Evolutionary conservation across 2,797 vertebrate genomes (phyloP).

Genomic region (Sebastes cheni): DNA sequence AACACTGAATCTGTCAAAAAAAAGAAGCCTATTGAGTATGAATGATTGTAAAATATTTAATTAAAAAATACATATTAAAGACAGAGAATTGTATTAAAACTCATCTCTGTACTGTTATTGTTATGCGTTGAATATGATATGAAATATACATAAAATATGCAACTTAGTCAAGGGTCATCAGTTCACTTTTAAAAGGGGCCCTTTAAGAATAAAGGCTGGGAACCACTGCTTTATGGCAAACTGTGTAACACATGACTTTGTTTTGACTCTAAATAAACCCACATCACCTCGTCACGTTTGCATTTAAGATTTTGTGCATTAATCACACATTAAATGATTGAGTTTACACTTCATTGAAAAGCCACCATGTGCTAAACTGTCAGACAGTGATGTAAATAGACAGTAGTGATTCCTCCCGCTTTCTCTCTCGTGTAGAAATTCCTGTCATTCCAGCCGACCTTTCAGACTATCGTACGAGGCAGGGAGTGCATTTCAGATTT

Average conservation of each 20-base stretch:
- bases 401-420: neutral
- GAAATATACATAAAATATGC: too few relatives aligned
- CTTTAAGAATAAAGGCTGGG: too few relatives aligned
- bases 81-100: too few relatives aligned
- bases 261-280: neutral
- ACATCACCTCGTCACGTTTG: neutral
- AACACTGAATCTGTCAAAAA: too few relatives aligned
- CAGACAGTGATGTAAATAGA: conserved; percentile 25
- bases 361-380: conserved; percentile 13
- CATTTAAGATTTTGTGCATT: neutral
- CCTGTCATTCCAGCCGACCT: conserved; percentile 58
- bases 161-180: too few relatives aligned
- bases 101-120: too few relatives aligned
- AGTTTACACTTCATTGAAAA: neutral
- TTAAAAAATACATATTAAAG: too few relatives aligned
- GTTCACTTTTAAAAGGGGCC: too few relatives aligned
- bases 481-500: conserved; percentile 15
- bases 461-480: neutral
- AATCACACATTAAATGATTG: neutral
- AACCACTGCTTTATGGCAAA: neutral
- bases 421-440: conserved; percentile 43
- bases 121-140: too few relatives aligned
- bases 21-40: too few relatives aligned
- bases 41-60: too few relatives aligned
- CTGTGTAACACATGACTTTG: too few relatives aligned